Conservation (phyloP, 2,113 vertebrate genomes). For the Cryptomyrus ogoouensis region DNA sequence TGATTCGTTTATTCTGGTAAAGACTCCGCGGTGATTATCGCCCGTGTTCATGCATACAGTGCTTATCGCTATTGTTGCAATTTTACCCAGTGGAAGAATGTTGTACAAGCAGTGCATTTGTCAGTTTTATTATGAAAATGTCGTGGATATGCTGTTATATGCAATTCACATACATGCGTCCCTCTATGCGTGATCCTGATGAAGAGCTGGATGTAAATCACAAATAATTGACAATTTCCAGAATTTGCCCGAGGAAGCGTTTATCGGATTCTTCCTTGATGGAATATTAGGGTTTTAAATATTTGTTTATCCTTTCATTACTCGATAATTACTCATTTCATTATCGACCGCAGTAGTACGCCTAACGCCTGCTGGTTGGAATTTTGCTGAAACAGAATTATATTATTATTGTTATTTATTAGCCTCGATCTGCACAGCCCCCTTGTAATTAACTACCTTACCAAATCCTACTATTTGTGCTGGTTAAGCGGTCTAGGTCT, state of each 20-base stretch:
- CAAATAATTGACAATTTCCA: not conserved
- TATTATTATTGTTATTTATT: not conserved
- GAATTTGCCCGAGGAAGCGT: not conserved
- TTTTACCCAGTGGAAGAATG: not conserved
- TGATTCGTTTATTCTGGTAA: not conserved
- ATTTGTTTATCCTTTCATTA: not conserved
- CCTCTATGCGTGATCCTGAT: not conserved
- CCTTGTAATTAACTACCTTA: not conserved
- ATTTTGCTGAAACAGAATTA: not conserved
- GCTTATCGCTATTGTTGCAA: not conserved
- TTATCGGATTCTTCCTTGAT: not conserved
- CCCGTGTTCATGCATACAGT: no score
- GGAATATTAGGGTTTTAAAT: not conserved
- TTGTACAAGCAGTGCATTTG: not conserved
- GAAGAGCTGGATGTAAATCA: not conserved
- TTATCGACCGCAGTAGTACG: not conserved
- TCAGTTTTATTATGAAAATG: not conserved
- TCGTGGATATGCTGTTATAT: not conserved
- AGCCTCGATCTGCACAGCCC: not conserved
- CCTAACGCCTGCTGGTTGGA: not conserved
- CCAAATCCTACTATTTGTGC: not conserved
- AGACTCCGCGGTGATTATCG: not conserved
- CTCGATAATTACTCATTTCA: not conserved
- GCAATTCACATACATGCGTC: not conserved
- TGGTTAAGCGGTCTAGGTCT: not conserved